Evolutionary conservation across 2,888 invertebrate species (phyloP).

Genomic region (Lochmaea capreae): DNA sequence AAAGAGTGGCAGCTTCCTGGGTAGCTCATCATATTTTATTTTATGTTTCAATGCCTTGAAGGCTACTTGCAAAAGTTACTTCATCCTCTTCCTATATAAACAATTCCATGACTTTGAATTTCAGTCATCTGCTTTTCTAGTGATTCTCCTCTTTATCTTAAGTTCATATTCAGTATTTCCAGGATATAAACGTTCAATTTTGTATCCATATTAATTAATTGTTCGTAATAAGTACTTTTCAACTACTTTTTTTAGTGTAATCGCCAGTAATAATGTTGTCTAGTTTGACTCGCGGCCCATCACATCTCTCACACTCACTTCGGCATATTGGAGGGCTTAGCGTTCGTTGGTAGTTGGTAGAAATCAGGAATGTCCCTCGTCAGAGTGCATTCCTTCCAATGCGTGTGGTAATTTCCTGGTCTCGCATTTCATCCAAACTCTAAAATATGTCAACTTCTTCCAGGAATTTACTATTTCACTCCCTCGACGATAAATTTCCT

Average conservation of each 20-base stretch:
- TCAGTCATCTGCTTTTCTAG: too few relatives aligned
- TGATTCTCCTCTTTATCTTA: too few relatives aligned
- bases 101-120: too few relatives aligned
- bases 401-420: conserved; percentile 57
- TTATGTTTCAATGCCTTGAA: too few relatives aligned
- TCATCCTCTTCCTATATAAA: too few relatives aligned
- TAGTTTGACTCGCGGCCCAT: conserved; percentile 52
- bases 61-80: too few relatives aligned
- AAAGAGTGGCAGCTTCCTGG: too few relatives aligned
- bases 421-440: conserved; percentile 57
- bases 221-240: too few relatives aligned
- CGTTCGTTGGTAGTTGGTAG: conserved; percentile 48
- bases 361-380: conserved; percentile 60
- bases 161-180: neutral
- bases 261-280: conserved; percentile 13
- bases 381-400: conserved; percentile 62
- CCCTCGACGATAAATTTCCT: conserved; percentile 53
- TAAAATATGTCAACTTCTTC: conserved; percentile 62
- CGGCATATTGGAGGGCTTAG: neutral
- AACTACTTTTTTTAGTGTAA: conserved; percentile 1
- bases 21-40: too few relatives aligned
- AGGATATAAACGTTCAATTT: neutral
- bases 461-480: conserved; percentile 61
- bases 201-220: too few relatives aligned
- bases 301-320: conserved; percentile 43